Evolutionary conservation across 2,888 invertebrate species (phyloP).

Genomic region (Cryptocephalus moraei): DNA sequence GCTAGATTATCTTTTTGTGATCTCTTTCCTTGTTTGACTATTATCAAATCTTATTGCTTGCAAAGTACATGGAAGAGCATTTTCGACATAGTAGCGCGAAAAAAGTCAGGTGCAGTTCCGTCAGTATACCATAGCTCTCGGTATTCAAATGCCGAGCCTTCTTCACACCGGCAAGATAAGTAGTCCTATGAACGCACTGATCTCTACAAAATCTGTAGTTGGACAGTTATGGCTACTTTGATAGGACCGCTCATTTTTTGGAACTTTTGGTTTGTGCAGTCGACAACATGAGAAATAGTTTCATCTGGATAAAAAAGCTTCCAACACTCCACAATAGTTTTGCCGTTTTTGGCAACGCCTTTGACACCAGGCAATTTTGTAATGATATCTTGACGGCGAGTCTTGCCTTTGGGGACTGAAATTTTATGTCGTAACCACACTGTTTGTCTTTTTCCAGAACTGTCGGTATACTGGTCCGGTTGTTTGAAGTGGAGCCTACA

Average conservation of each 20-base stretch:
- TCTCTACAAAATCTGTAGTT: neutral
- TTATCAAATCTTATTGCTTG: constrained; percentile 2
- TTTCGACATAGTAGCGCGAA: neutral
- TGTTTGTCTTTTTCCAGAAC: neutral
- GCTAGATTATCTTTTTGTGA: neutral
- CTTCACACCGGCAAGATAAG: neutral
- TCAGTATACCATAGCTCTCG: neutral
- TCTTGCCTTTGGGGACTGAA: neutral
- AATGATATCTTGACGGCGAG: neutral
- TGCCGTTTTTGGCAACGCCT: neutral
- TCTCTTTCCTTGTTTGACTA: neutral
- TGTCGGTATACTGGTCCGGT: neutral
- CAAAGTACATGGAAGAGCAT: constrained; percentile 1
- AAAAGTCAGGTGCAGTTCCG: too few relatives aligned
- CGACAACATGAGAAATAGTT: neutral
- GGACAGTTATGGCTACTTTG: neutral
- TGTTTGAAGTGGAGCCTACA: neutral
- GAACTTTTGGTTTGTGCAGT: too few relatives aligned
- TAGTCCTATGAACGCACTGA: neutral
- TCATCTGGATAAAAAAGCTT: neutral
- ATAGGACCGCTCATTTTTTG: too few relatives aligned
- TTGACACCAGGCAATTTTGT: too few relatives aligned
- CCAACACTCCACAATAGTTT: neutral
- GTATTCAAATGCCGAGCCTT: neutral
- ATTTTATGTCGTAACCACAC: neutral